A percentile compares a stretch with the other conserved stretches of the same genome.
Evolutionary conservation across 2,888 invertebrate genomes (phyloP).

Genomic region (Cryptophagus acutangulus): DNA sequence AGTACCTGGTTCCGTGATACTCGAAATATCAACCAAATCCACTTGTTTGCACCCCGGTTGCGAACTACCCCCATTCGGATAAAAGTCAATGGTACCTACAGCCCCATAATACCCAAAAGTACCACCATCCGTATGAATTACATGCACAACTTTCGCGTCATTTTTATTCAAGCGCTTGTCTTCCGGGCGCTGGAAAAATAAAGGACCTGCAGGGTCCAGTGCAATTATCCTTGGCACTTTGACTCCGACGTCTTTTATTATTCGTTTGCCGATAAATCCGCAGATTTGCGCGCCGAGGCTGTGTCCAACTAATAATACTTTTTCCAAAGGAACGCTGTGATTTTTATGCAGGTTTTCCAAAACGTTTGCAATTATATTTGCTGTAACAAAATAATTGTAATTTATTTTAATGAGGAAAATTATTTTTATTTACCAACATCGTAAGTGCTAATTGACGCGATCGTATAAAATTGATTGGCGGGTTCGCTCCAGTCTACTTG

Average conservation of each 20-base stretch:
- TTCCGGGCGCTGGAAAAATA: conserved; percentile 27
- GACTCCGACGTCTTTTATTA: conserved; percentile 25
- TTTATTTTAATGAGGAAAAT: conserved; percentile 5
- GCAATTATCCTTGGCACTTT: conserved; percentile 33
- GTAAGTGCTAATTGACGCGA: conserved; percentile 34
- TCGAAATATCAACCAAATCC: conserved; percentile 27
- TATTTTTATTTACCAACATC: conserved; percentile 31
- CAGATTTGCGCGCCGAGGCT: conserved; percentile 35
- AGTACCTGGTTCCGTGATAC: conserved; percentile 29
- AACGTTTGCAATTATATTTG: conserved; percentile 30
- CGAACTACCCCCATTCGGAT: conserved; percentile 36
- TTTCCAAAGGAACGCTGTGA: conserved; percentile 25
- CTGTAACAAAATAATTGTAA: conserved; percentile 23
- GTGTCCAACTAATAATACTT: conserved; percentile 35
- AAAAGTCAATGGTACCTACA: conserved; percentile 39
- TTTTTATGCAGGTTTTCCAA: conserved; percentile 29
- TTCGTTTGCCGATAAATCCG: conserved; percentile 34
- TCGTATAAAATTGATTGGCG: conserved; percentile 31
- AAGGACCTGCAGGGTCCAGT: conserved; percentile 37
- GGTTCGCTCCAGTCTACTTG: conserved; percentile 36
- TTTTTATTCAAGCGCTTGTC: conserved; percentile 29
- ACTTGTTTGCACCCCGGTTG: conserved; percentile 38
- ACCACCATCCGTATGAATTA: conserved; percentile 37
- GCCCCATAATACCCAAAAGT: conserved; percentile 31
- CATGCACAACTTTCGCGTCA: conserved; percentile 37